Conservation (phyloP, 2,113 vertebrate genomes). For the Pimephales promelas region DNA sequence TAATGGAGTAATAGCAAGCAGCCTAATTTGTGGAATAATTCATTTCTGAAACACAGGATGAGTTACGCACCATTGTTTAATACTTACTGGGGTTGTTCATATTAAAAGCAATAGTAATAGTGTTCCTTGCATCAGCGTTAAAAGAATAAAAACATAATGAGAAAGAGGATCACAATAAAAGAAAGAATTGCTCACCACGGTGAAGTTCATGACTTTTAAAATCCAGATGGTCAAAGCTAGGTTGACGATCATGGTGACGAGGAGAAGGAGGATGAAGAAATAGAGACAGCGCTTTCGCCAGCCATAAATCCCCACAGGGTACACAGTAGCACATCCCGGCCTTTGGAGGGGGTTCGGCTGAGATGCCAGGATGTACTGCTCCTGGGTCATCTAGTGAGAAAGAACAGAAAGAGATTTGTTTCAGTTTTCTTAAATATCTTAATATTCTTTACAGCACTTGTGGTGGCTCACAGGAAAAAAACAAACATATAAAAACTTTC, state of each 20-base stretch:
- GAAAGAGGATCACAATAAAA: not conserved
- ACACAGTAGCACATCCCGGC: constrained; percentile 85
- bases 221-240: constrained; percentile 99
- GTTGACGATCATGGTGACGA: constrained; percentile 99
- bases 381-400: constrained; percentile 90
- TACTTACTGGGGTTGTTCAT: not conserved
- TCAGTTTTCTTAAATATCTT: not conserved
- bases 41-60: not conserved
- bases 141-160: not conserved
- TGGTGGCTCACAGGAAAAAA: not conserved
- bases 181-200: constrained; percentile 85
- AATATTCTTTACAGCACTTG: not conserved
- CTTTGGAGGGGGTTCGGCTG: constrained; percentile 91
- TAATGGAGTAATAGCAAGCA: not conserved
- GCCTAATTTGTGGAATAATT: not conserved
- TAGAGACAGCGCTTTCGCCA: constrained; percentile 99
- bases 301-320: constrained; percentile 96
- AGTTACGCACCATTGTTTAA: not conserved
- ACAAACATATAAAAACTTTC: not conserved
- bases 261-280: constrained; percentile 98
- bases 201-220: constrained; percentile 99
- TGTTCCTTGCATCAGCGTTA: not conserved
- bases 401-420: constrained; percentile 11
- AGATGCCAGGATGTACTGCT: constrained; percentile 95
- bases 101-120: not conserved